phyloP scores from a whole-genome alignment of 2,113 vertebrate genomes.

The Chelonoidis abingdonii region DNA sequence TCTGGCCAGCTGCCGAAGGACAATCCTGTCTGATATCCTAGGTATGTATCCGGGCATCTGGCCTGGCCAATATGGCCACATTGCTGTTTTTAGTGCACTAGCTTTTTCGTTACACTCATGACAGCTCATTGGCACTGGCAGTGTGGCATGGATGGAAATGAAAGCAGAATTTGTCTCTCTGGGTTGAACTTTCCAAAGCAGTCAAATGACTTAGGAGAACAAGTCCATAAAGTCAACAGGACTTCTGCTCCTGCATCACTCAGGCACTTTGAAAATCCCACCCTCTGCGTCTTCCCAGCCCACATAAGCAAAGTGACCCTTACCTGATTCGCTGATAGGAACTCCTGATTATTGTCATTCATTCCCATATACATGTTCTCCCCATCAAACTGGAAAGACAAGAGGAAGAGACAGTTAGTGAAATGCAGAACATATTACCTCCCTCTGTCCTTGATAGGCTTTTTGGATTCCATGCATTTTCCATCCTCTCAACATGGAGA shows the following conservation, averaged over 20 bases:
- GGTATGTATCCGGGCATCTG: not conserved
- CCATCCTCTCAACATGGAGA: not conserved
- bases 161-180: not conserved
- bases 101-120: not conserved
- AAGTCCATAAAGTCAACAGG: rapidly evolving
- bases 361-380: slow-evolving; percentile 98
- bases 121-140: rapidly evolving
- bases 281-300: rapidly evolving
- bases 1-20: not conserved
- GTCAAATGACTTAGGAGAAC: not conserved
- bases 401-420: slow-evolving; percentile 61
- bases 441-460: not conserved
- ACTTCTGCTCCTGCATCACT: not conserved
- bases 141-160: not conserved
- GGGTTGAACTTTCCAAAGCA: not conserved
- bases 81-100: no score
- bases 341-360: slow-evolving; percentile 97
- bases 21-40: not conserved
- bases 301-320: slow-evolving; percentile 32
- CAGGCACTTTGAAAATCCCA: not conserved
- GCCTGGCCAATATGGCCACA: not conserved
- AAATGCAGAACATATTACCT: not conserved
- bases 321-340: slow-evolving; percentile 96
- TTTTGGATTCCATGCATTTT: not conserved
- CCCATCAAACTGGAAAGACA: slow-evolving; percentile 95